A percentile compares a stretch with the other conserved stretches of the same genome.
Evolutionary conservation across 2,797 vertebrate species (phyloP).

Genomic region (Alectoris magna): DNA sequence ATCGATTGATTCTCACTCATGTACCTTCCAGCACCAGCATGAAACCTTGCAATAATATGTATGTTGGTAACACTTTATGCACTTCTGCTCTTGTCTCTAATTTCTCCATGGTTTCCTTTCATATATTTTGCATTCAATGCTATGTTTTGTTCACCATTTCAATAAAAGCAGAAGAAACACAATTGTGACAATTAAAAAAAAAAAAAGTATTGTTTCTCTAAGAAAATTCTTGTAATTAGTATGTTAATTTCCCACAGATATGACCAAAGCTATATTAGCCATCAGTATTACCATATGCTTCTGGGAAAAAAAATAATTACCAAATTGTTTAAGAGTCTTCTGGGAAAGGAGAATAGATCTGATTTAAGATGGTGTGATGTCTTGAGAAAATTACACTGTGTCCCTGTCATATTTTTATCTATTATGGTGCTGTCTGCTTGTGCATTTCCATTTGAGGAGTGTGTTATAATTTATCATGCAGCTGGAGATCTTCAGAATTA

Average conservation of each 20-base stretch:
- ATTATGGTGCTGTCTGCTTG: conserved; percentile 46
- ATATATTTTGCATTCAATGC: not conserved
- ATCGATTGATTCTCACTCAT: not conserved
- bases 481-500: not conserved
- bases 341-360: conserved; percentile 56
- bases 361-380: conserved; percentile 56
- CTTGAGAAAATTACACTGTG: conserved; percentile 67
- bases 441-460: conserved; percentile 54
- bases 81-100: not conserved
- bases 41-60: not conserved
- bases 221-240: conserved; percentile 70
- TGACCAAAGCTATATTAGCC: conserved; percentile 67
- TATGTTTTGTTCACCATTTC: conserved; percentile 33
- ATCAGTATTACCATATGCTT: conserved; percentile 72
- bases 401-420: conserved; percentile 51
- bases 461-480: conserved; percentile 45
- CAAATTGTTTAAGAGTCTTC: conserved; percentile 71
- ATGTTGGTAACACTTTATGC: not conserved
- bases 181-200: conserved; percentile 46
- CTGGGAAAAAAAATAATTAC: conserved; percentile 70
- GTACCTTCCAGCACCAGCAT: not conserved
- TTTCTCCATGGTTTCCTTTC: not conserved
- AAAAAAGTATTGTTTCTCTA: conserved; percentile 41
- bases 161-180: conserved; percentile 47
- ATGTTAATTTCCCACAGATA: conserved; percentile 66